Evolutionary conservation across 2,113 vertebrate species (phyloP).

Genomic region (Grammomys dolichurus): DNA sequence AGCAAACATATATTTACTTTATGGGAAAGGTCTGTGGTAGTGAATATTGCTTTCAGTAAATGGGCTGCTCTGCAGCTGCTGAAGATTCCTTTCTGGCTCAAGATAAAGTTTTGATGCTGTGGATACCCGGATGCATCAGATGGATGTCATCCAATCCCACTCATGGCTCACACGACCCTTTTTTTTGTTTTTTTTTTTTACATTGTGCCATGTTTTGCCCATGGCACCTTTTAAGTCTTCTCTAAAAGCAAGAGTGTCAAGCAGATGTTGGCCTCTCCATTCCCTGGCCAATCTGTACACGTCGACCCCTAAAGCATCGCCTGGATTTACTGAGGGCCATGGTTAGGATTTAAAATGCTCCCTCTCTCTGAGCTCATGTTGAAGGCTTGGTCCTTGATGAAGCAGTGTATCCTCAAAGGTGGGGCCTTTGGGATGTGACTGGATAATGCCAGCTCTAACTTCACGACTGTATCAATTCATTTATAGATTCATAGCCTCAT

Average conservation of each 20-base stretch:
- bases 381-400: neutral
- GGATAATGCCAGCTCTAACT: neutral
- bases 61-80: neutral
- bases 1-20: slow-evolving; percentile 27
- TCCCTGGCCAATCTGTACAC: accelerated
- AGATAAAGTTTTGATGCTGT: neutral
- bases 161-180: accelerated
- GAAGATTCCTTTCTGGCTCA: neutral
- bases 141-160: neutral
- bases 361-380: neutral
- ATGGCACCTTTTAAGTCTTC: no score
- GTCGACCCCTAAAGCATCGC: neutral
- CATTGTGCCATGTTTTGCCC: neutral
- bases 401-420: neutral
- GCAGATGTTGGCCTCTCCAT: no score
- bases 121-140: neutral
- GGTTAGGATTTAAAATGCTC: no score
- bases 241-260: neutral
- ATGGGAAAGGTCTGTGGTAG: neutral
- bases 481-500: neutral
- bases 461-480: neutral
- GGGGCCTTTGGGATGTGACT: neutral
- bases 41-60: neutral
- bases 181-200: neutral
- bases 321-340: neutral